Evolutionary conservation across 2,113 vertebrate genomes (phyloP), one percentile per base, ranked within the genome.

Genomic region (Microcebus griseorufus): DNA sequence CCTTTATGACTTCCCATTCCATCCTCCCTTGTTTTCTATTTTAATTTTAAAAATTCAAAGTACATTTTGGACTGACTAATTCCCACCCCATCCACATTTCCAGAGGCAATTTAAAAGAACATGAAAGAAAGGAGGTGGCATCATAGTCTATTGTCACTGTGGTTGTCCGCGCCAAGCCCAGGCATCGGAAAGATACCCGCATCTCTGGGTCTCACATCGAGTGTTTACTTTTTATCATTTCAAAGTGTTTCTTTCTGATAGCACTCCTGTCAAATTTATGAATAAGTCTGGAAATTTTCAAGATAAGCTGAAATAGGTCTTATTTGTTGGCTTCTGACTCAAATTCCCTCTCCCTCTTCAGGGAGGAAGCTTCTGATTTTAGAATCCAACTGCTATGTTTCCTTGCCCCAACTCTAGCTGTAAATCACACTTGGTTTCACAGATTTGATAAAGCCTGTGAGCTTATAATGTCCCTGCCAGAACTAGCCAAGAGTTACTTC

Each of bases 171-270:
- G 80, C 73, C 67, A 27, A 85, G 55, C 80, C 69, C 88, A 72
- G 84, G 51, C 75, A 37, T 67, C 94, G 85, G 92, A 93, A 96
- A 95, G 97, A 94, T 93, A 92, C 9, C 88, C 55, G 23, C 72
- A 96, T 95, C 95, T 96, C 95, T 85, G 70, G 55, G 70, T 94
- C 83, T 97, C 93, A 95, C 60, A 39, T 75, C 0, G 72, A 97
- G 96, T 97, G 93, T 97, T 97, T 98, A 97, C 97, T 95, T 97
- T 97, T 96, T 97, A 98, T 97, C 98, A 94, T 94, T 97, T 97
- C 96, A 98, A 96, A 98, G 81, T 95, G 97, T 96, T 97, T 97
- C 96, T 97, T 72, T 94, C 93, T 27, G 92, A 97, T 97, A 98
- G 96, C 93, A 82, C 76, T 94, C 67, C 94, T 96, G 97, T 96